Base-by-base conservation (phyloP, 1,140 invertebrate genomes). In the Philopotamus ludificatus region DNA sequence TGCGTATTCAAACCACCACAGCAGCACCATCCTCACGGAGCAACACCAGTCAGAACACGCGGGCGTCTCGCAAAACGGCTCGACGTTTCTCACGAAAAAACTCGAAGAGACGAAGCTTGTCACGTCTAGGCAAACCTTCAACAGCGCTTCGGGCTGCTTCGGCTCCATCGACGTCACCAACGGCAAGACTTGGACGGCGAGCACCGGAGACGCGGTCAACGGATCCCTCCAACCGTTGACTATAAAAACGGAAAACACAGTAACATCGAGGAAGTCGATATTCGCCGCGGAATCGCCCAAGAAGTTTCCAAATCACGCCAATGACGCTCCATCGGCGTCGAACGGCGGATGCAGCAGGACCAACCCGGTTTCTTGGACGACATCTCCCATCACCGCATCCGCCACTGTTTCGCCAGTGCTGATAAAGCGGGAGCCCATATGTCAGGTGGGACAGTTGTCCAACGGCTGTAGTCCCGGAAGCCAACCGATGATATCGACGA, bases 341-440 rank as follows among this genome's bases (percentile, higher is more conserved):
- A 74, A 77, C 61, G 79, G 78, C 10, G 76, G 77, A 0, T 84
- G 83, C 72, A 84, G 82, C 70, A 74, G 83, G 23, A 84, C 83
- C 3, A 84, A 84, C 71, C 82, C 83, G 0, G 77, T 85, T 16
- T 77, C 82, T 12, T 84, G 83, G 83, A 72, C 61, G 3, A 53
- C 59, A 7, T 23, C 60, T 21, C 64, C 68, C 7, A 70, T 78
- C 9, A 76, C 61, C 1, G 63, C 62, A n/a, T n/a, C n/a, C n/a
- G n/a, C n/a, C n/a, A n/a, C n/a, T n/a, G n/a, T n/a, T n/a, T n/a
- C n/a, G n/a, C n/a, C n/a, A 44, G 65, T 70, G 9, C 77, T 79
- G 59, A 78, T 81, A 59, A 81, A 81, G 57, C 63, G 77, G 8
- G 79, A 81, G 59, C 75, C 74, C 53, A 60, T 25, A 23, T 58